Base-by-base conservation (phyloP, 2,888 invertebrate species). In the Dasysyrphus albostriatus region DNA sequence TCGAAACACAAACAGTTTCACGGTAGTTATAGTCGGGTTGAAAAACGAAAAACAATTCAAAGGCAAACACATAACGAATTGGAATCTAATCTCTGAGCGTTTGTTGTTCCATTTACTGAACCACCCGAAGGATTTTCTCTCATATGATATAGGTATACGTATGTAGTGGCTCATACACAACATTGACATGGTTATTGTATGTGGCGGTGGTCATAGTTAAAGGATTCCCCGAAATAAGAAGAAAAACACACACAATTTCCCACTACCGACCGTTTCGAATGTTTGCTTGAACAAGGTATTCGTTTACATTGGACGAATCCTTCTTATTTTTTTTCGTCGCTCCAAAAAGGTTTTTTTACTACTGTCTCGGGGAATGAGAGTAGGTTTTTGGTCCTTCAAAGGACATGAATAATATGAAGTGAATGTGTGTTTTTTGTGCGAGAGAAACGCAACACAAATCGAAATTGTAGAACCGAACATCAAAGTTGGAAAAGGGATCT, bases 21-120 rank as follows among this genome's bases (percentile, higher is more conserved):
- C 4, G 14, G 10, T 2, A 4, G 12, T 6, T 2, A 12, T 8
- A 47, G 47, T 4, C 32, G 47, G 16, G 63, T 47, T 65, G 47
- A 77, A 65, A 67, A 69, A 72, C 12, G 32, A 73, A 8, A 74
- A 63, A 76, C 56, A 80, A 79, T 54, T 51, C 72, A 76, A 49
- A 80, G 34, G 54, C 80, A 67, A 80, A 76, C 81, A 75, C 49
- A 80, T 61, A 83, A 81, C 80, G 76, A 81, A 84, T 81, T 84
- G 84, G 72, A 81, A 81, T 84, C 84, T 81, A 84, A 84, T 84
- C 81, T 76, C 76, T 54, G 47, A 81, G 70, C 84, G 81, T 84
- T 84, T 84, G 84, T 84, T 84, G 81, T 84, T 84, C 81, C 84
- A 84, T 81, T 80, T 81, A 76, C 80, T 24, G 75, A 72, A 81